Conservation (phyloP, 2,113 vertebrate species). For the Bungarus multicinctus region DNA sequence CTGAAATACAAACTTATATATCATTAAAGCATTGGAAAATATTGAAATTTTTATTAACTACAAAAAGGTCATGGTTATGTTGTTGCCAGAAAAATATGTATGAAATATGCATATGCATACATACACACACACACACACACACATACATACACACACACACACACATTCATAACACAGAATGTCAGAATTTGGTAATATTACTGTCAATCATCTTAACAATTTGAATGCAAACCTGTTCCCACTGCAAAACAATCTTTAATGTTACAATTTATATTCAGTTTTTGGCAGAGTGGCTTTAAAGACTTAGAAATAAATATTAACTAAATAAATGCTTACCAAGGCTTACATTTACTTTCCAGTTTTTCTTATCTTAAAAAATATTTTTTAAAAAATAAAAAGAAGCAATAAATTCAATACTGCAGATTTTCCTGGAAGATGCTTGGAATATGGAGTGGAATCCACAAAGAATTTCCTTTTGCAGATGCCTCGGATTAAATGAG, state of each 20-base stretch:
- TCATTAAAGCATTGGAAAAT: background rate
- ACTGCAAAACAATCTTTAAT: background rate
- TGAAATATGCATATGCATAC: no score
- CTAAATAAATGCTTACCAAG: background rate
- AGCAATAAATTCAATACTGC: background rate
- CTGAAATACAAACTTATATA: background rate
- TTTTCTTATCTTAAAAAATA: background rate
- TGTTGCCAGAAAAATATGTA: background rate
- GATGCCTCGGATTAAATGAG: background rate
- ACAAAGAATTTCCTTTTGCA: background rate
- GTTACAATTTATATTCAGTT: background rate
- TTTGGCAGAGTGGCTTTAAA: slow-evolving; percentile 77
- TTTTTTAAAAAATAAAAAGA: background rate
- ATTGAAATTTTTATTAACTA: background rate
- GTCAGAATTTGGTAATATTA: background rate
- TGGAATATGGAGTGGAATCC: background rate
- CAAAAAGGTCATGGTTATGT: background rate
- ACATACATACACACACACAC: no score
- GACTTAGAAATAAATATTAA: background rate
- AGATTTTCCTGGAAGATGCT: slow-evolving; percentile 31
- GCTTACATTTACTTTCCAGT: slow-evolving; percentile 3
- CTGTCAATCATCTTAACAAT: slow-evolving; percentile 1
- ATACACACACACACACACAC: no score
- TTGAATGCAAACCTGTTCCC: background rate
- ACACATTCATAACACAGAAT: background rate